Base-by-base conservation (phyloP, 2,113 vertebrate genomes). In the Saccopteryx leptura region DNA sequence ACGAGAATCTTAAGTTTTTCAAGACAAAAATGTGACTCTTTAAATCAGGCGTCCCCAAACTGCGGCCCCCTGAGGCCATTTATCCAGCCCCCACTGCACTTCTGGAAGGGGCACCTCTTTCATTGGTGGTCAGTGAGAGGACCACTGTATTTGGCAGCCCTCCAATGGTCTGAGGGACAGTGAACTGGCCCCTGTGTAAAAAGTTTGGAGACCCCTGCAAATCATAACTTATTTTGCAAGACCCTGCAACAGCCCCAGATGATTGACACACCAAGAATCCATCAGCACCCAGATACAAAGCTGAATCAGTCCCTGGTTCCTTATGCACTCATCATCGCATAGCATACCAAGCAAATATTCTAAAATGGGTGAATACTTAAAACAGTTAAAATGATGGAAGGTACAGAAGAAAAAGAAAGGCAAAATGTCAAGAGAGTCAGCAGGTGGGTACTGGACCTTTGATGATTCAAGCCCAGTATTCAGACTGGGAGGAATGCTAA, bases 1-100 rank as follows among this genome's bases (percentile, higher is more conserved):
- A 88, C 68, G 48, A 76, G 39, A 96, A 88, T 58, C 26, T 80
- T 89, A 17, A 50, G 17, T 31, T 92, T 95, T 88, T 23, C 58
- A 76, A 88, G 48, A 92, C 61, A 71, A 79, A 78, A 28, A 72
- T 31, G 7, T 33, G 23, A 68, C 28, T 28, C n/a, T 83, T 78
- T 63, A 39, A 39, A 39, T 39, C 39, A 39, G 39, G 39, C 39
- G 39, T 39, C 39, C 39, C 39, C 39, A 39, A 39, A 39, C 39
- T 39, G 39, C 39, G 39, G 39, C 39, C 39, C 39, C 39, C 39
- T 39, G 39, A 39, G 39, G 39, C 39, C 39, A 39, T 39, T 39
- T 39, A 39, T 39, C 39, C 39, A 39, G 39, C 39, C 39, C 39
- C 39, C 39, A 39, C 39, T 39, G 39, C 39, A 39, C 39, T 39